Evolutionary conservation across 2,113 vertebrate genomes (phyloP).

Genomic region (Tachycineta bicolor): DNA sequence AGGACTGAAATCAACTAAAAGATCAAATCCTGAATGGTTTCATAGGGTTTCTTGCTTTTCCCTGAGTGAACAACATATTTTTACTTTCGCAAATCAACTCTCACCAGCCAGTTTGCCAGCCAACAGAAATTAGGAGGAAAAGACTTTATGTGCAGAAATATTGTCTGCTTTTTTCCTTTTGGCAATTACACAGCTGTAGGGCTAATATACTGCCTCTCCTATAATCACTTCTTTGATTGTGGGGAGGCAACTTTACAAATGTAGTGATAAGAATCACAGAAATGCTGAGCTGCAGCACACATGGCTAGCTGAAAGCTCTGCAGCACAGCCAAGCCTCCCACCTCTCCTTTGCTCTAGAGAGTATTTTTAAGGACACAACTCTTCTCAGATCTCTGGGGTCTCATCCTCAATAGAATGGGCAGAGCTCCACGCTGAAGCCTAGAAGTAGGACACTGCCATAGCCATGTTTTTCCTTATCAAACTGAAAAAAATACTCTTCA

Average conservation of each 20-base stretch:
- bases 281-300: not conserved
- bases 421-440: not conserved
- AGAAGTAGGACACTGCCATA: not conserved
- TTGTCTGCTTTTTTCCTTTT: not conserved
- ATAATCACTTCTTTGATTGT: not conserved
- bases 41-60: not conserved
- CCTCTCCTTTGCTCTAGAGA: not conserved
- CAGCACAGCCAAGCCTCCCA: not conserved
- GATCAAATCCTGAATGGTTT: not conserved
- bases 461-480: not conserved
- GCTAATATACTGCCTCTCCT: not conserved
- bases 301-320: not conserved
- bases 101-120: not conserved
- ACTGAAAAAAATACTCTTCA: not conserved
- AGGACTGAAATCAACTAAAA: not conserved
- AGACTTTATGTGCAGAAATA: not conserved
- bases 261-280: not conserved
- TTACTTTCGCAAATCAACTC: not conserved
- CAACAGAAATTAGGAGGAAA: not conserved
- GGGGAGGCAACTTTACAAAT: not conserved
- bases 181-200: not conserved
- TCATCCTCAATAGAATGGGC: not conserved
- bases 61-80: not conserved
- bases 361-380: not conserved
- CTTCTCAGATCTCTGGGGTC: not conserved